Base-by-base conservation (phyloP, 92 coral and sea anemone species). In the Plumapathes pennacea region DNA sequence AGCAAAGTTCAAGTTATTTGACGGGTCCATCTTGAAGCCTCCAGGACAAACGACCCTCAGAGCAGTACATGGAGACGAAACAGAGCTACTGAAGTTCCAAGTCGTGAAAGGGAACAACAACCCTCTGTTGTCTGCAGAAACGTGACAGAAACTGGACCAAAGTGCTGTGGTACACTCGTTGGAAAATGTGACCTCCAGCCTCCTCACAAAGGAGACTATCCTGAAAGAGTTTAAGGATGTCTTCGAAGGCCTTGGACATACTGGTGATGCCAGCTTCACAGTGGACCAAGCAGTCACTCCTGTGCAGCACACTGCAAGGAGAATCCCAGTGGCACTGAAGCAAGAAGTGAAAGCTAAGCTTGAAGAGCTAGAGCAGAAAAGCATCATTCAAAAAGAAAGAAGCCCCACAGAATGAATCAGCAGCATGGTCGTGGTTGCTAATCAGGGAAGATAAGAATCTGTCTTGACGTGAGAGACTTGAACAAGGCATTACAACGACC, bases 391-490 rank as follows among this genome's bases (percentile, higher is more conserved):
- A 34, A 73, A 66, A 46, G 86, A 72, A 41, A 59, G 66, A 28
- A 38, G 31, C 19, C 87, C 67, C 3, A 80, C 81, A 26, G 86
- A 63, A 5, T 64, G 86, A 81, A 73, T 80, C 1, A 46, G 57
- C 22, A 64, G 61, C 40, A 67, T 72, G 70, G 66, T 65, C 1
- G 66, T 64, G 27, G 77, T 64, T 24, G 69, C 66, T 14, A 79
- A 71, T 29, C 81, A 8, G 80, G 74, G 21, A 72, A 52, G 29
- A 60, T 77, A 5, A 28, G 72, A 20, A 56, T 54, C 11, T 72
- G 81, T 32, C 32, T 74, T 13, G 88, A 82, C 46, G 73, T 74
- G 3, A 54, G 36, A 34, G 78, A 74, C 25, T 61, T 82, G 0
- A 74, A 82, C 46, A 46, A 67, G 51, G 88, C 76, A 6, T 54